Percentiles rank a stretch among this genome's conserved stretches.
These are phyloP conservation scores for Falco cherrug DNA, from an alignment of 2,797 vertebrate species.

Conservation along the genomic window DNA sequence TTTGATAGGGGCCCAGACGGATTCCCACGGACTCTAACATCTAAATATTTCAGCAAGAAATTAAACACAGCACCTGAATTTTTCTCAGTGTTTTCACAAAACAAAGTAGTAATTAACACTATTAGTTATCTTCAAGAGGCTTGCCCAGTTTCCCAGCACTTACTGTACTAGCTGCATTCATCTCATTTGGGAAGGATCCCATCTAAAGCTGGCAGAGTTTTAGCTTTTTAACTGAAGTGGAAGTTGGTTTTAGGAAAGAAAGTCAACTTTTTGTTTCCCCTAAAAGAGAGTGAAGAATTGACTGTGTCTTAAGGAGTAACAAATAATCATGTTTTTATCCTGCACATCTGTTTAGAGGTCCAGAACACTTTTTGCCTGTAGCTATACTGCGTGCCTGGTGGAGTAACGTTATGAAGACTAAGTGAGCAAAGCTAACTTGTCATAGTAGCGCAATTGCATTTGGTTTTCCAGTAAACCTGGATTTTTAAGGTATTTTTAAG, in stretches of 20 bases:
- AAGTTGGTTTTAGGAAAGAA: background rate
- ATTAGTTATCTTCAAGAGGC: background rate
- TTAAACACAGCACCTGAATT: background rate
- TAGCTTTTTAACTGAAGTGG: background rate
- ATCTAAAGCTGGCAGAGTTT: background rate
- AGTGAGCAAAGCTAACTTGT: background rate
- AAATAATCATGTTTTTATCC: background rate
- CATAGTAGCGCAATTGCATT: background rate
- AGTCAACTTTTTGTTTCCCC: background rate
- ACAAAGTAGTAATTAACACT: background rate
- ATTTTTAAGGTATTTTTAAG: constrained; percentile 18
- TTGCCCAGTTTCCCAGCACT: background rate
- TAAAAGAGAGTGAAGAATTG: background rate
- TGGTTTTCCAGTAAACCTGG: background rate
- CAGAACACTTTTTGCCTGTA: background rate
- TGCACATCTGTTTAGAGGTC: constrained; percentile 9
- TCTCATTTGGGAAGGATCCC: background rate
- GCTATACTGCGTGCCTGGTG: background rate
- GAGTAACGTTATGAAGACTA: constrained; percentile 2
- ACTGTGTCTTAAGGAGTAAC: background rate
- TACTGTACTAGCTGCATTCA: background rate
- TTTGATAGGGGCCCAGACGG: background rate
- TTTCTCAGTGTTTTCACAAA: background rate
- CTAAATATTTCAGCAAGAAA: background rate
- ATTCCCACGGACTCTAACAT: background rate